Evolutionary conservation across 2,113 vertebrate genomes (phyloP), one percentile per base, ranked within the genome.

Genomic region (Ictalurus furcatus): DNA sequence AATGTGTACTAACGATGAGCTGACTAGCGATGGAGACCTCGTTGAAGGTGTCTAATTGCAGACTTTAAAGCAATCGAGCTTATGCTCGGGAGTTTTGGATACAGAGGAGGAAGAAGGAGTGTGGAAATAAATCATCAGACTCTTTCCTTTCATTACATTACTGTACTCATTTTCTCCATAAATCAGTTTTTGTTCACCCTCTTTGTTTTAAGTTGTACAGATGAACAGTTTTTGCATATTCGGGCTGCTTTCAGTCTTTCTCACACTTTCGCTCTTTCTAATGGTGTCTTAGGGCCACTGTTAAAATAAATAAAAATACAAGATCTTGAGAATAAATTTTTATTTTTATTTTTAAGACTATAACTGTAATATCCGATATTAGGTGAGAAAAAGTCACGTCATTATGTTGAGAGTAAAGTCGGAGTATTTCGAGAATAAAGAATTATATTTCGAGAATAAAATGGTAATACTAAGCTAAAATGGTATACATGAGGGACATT

Each of bases 1-100:
- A 85, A 81, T 74, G 40, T 87, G 63, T 89, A 86, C 89, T 84
- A 91, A 90, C 86, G 44, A 83, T 37, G 84, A 85, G 85, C 52
- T 78, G 87, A 82, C n/a, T 78, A 21, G 61, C 48, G 7, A 80
- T 9, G 7, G 89, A 37, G 19, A 59, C 16, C 17, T 30, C 25
- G 30, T 37, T 61, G 23, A 61, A 61, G 81, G 81, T 11, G 81
- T 40, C 34, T 28, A 63, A 63, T 63, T 5, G 58, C 14, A 40
- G 52, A 30, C 6, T 17, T 56, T 80, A 80, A 56, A 78, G 52
- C 48, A 17, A 28, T 80, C 2, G n/a, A 56, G 28, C 28, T 80
- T 30, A 14, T 30, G 76, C 5, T 8, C 5, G 1, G 25, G 6
- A 56, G 2, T 56, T 48, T 78, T 0, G 74, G 63, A 58, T 30